Percentiles rank a stretch among this genome's conserved stretches.
Conservation (phyloP, 2,888 invertebrate species). For the Omphaloscelis lunosa region DNA sequence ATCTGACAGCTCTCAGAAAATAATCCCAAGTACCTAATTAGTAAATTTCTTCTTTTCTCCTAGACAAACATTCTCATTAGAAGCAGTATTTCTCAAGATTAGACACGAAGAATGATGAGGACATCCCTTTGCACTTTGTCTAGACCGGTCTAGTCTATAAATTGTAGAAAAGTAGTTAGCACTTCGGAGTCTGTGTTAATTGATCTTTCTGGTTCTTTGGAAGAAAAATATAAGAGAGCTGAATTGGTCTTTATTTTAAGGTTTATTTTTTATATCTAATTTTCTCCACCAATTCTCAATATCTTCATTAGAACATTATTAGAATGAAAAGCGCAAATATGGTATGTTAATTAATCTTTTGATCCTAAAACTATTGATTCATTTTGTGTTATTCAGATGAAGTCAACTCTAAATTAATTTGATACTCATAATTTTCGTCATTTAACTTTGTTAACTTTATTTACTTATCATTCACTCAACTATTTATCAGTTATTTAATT, state of each 20-base stretch:
- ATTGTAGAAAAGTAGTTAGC: conserved; percentile 21
- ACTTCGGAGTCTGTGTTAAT: conserved; percentile 25
- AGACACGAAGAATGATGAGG: conserved; percentile 28
- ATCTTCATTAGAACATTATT: neutral
- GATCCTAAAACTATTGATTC: neutral
- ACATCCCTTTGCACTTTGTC: conserved; percentile 38
- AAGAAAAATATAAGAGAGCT: neutral
- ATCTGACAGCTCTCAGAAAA: neutral
- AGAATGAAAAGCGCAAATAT: neutral
- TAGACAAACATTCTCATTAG: conserved; percentile 25
- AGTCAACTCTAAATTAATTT: neutral
- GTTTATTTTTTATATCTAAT: neutral
- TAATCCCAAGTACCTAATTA: neutral
- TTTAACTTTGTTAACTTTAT: too few species aligned
- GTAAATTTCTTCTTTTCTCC: neutral
- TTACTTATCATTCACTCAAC: too few species aligned
- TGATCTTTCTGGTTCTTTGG: conserved; percentile 7
- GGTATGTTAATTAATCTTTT: neutral
- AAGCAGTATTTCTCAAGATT: conserved; percentile 22
- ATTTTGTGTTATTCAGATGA: neutral
- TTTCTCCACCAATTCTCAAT: neutral
- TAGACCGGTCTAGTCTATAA: conserved; percentile 22
- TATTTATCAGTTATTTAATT: too few species aligned
- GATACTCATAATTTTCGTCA: too few species aligned
- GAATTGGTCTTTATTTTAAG: neutral